Conservation (phyloP, 2,113 vertebrate genomes). For the Caretta caretta region DNA sequence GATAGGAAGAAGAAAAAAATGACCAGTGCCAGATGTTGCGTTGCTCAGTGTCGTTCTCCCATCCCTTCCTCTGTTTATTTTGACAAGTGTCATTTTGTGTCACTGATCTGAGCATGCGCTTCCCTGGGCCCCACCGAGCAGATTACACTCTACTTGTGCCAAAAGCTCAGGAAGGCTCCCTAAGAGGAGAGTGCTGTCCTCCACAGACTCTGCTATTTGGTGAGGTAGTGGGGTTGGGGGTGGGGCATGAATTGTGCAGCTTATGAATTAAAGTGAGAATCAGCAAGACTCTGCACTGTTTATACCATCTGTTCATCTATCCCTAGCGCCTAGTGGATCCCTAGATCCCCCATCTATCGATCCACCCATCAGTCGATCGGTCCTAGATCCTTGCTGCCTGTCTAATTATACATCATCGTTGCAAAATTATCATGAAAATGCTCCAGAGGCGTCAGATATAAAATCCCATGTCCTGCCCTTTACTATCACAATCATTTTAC, state of each 20-base stretch:
- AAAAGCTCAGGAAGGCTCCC: neutral
- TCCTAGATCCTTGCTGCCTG: constrained; percentile 35
- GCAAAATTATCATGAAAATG: neutral
- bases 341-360: neutral
- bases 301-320: constrained; percentile 48
- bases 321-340: neutral
- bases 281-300: constrained; percentile 42
- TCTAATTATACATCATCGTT: constrained; percentile 37
- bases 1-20: neutral
- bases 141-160: neutral
- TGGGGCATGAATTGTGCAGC: neutral
- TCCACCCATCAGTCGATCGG: constrained; percentile 20
- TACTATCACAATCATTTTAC: fast-evolving
- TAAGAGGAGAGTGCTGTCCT: neutral
- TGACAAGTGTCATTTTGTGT: neutral
- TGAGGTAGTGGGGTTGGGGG: neutral
- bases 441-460: neutral
- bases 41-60: neutral
- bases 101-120: neutral
- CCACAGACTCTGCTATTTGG: neutral
- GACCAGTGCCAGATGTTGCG: neutral
- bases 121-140: neutral
- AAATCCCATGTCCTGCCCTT: neutral
- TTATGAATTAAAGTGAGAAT: neutral
- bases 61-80: neutral